Evolutionary conservation across 2,888 invertebrate species (phyloP), one percentile per base, ranked within the genome.

Genomic region (Archips xylosteana): DNA sequence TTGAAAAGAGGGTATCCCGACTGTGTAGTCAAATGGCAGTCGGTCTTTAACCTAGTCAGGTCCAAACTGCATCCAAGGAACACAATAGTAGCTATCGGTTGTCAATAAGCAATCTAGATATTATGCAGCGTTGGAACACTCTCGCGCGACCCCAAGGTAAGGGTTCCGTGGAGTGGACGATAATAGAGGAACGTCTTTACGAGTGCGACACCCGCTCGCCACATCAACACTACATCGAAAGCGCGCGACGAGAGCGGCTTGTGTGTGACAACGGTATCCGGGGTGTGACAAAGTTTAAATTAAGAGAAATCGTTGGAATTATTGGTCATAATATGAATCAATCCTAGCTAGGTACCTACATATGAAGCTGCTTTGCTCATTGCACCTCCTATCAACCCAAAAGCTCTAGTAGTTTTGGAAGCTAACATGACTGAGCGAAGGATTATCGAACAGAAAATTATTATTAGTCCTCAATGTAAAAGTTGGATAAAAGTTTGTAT

Each of bases 111-210:
- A 76, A 74, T 73, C 70, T 76, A 74, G 71, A 75, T 81, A 80
- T 80, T 80, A 82, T 81, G 81, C 81, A 79, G 76, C 76, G 71
- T 74, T 67, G 80, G 78, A 79, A 77, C 78, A 82, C 80, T 83
- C 81, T 83, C 81, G 81, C 75, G 64, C 76, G 81, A 82, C 82
- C 83, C 84, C 77, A 83, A 88, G 89, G 87, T 88, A 83, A 87
- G 81, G 83, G 82, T 80, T 83, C 77, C 80, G 81, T 83, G 80
- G 86, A 86, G 85, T 87, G 86, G 85, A 84, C 88, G 87, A 88
- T 92, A 91, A 92, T 91, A 91, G 89, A 89, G 87, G 86, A 87
- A 85, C 87, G 86, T 82, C 88, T 92, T 92, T 92, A 92, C 91
- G 92, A 92, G 86, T 85, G 86, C 85, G 85, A 88, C 89, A 89